These are phyloP conservation scores for Cyclargus thomasi DNA, from an alignment of 1,140 invertebrate genomes.

Conservation along the genomic window DNA sequence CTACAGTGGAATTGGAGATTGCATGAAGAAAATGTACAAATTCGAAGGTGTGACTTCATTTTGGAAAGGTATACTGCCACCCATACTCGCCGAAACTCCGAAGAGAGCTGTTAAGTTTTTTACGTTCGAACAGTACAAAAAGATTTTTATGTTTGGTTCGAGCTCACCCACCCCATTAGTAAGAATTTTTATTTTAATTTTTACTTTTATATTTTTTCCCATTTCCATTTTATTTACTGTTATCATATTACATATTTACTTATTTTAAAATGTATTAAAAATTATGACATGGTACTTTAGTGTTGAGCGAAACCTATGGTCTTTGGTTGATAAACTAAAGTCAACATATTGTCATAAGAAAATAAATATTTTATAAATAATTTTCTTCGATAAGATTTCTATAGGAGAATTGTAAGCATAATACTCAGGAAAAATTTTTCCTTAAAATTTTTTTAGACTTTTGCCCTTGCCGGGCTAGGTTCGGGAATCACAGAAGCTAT, in stretches of 20 bases:
- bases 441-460: conserved; percentile 79
- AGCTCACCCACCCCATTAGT: conserved; percentile 83
- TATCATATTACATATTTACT: no score
- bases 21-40: conserved; percentile 90
- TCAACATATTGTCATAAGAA: background rate
- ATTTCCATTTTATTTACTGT: background rate
- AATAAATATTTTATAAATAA: background rate
- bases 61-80: conserved; percentile 95
- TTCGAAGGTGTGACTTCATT: conserved; percentile 88
- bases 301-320: background rate
- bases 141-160: conserved; percentile 86
- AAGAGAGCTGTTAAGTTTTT: conserved; percentile 96
- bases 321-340: background rate
- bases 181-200: conserved; percentile 51
- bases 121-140: conserved; percentile 94
- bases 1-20: conserved; percentile 89
- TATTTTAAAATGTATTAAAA: no score
- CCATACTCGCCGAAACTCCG: conserved; percentile 94
- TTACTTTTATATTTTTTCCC: conserved; percentile 17
- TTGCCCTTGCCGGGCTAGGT: conserved; percentile 88
- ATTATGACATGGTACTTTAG: background rate
- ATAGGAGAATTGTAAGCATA: no score
- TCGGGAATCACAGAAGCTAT: conserved; percentile 92
- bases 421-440: no score
- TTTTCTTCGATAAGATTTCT: background rate